These are phyloP conservation scores for Eidolon dupreanum DNA, from an alignment of 2,797 vertebrate genomes.

Conservation along the genomic window DNA sequence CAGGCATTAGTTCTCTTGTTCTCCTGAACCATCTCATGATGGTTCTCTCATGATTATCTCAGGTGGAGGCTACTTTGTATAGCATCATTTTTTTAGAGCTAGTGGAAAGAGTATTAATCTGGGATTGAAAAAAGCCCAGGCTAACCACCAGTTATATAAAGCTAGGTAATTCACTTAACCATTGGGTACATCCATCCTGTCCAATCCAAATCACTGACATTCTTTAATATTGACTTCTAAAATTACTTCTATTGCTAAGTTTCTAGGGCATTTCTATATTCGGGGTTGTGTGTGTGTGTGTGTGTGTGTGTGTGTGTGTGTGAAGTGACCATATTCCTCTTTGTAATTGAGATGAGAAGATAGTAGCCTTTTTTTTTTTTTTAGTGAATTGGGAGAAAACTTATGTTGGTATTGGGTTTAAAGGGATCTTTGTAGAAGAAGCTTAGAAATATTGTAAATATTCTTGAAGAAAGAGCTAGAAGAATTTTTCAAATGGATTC, in stretches of 20 bases:
- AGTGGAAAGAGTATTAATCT: background rate
- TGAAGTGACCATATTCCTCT: background rate
- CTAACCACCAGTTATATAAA: background rate
- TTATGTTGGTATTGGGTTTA: background rate
- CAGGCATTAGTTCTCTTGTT: background rate
- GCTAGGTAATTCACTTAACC: background rate
- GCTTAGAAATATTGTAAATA: background rate
- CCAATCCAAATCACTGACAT: background rate
- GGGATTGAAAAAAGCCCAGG: background rate
- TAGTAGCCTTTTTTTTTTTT: background rate
- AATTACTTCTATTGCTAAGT: background rate
- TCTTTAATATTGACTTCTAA: background rate
- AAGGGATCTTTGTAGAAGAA: background rate
- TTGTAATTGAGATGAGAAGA: background rate
- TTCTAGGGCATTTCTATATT: background rate
- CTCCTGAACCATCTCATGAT: no score
- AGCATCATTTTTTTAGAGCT: background rate
- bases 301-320: background rate
- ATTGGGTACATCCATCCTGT: background rate
- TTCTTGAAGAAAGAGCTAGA: background rate
- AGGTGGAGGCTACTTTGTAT: background rate
- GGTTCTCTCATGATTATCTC: background rate
- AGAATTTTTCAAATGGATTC: background rate
- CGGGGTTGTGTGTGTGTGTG: background rate
- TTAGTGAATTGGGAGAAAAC: background rate